phyloP scores from a whole-genome alignment of 2,888 invertebrate genomes.

The Melipona beecheii region DNA sequence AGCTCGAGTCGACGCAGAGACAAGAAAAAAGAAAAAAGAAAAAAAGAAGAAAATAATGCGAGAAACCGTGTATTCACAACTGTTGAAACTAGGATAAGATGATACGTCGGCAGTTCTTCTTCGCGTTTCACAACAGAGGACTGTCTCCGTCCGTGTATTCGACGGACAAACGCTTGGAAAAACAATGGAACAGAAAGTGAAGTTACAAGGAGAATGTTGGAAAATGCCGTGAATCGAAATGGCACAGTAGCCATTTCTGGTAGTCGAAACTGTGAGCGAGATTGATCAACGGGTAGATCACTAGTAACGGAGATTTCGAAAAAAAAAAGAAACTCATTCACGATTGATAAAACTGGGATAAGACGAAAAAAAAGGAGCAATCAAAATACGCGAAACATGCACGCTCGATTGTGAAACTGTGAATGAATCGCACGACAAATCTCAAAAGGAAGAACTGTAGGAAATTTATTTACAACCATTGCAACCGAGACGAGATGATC shows the following conservation, averaged over 20 bases:
- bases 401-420: too few species aligned
- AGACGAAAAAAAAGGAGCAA: too few species aligned
- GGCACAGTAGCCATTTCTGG: background rate
- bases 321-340: background rate
- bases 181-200: background rate
- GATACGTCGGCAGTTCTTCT: background rate
- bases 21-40: too few species aligned
- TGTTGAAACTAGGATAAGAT: background rate
- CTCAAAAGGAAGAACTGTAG: background rate
- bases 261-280: background rate
- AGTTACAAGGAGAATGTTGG: background rate
- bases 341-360: too few species aligned
- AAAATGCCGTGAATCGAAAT: background rate
- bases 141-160: background rate
- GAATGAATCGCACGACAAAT: background rate
- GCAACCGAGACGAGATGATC: background rate
- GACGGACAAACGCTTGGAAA: background rate
- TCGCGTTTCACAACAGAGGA: background rate
- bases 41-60: background rate
- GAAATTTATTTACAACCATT: background rate
- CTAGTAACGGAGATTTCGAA: background rate
- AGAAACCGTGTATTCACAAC: background rate
- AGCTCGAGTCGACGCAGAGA: background rate
- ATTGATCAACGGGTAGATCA: background rate
- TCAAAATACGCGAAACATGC: too few species aligned